Evolutionary conservation across 2,797 vertebrate genomes (phyloP), one percentile per base, ranked within the genome.

Genomic region (Todus mexicanus): DNA sequence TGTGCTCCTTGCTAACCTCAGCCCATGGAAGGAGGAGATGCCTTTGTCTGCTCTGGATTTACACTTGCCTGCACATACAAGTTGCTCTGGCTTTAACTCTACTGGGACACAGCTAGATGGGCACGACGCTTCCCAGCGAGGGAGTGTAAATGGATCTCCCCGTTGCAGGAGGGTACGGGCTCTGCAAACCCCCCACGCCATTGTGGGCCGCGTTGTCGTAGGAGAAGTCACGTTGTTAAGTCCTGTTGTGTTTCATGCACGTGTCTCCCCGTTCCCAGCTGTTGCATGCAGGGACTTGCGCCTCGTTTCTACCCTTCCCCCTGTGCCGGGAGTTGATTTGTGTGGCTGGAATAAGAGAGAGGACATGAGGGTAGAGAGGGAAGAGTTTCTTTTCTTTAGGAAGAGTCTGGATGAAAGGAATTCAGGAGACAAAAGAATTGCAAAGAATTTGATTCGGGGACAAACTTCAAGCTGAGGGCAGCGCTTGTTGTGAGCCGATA

Each of bases 11-110:
- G 73, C 71, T 87, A 74, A 57, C 71, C 82, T 89, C 66, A 61
- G 68, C 57, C 73, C 0, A 7, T 90, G 87, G 76, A 91, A 94
- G 90, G 83, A 96, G 84, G 89, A 75, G 94, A 91, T 25, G 90
- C 60, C 83, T 95, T 90, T 96, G 90, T 89, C 89, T 94, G 89
- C 87, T 93, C 63, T 87, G 89, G 73, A 57, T 93, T 96, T 92
- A 82, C 82, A 84, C 78, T 92, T 68, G 66, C 77, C 87, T 84
- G 87, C 94, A 74, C 54, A 22, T 50, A 85, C 51, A 5, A 35
- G 53, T 89, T 74, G 90, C 76, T 61, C 38, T 77, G 90, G 75
- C 89, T 84, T 59, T 91, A 81, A 74, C 94, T 92, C 76, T 89
- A n/a, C 82, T 87, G 64, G 79, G 82, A 70, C 68, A 63, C 73